phyloP scores from a whole-genome alignment of 2,797 vertebrate species.

The Aldrovandia affinis region DNA sequence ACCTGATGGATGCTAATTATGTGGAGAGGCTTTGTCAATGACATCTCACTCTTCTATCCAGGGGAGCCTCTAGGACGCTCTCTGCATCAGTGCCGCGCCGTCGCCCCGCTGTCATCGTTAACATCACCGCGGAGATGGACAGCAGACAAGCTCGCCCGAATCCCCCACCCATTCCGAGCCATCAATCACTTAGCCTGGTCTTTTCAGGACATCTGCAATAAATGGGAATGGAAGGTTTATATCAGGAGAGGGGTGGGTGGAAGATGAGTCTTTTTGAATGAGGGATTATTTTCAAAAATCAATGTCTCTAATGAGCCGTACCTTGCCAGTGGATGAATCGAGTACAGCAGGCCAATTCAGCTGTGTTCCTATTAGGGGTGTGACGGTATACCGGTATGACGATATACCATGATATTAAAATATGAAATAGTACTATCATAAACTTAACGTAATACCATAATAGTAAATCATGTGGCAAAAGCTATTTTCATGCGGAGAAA shows the following conservation, averaged over 20 bases:
- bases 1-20: slow-evolving; percentile 70
- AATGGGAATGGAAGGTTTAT: slow-evolving; percentile 55
- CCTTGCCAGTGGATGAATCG: background rate
- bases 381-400: too few species aligned
- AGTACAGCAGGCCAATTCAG: background rate
- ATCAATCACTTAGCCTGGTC: slow-evolving; percentile 70
- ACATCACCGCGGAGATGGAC: slow-evolving; percentile 65
- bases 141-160: slow-evolving; percentile 67
- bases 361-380: background rate
- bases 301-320: background rate
- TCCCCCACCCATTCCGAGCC: slow-evolving; percentile 69
- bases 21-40: slow-evolving; percentile 62
- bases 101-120: slow-evolving; percentile 70
- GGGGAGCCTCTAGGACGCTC: slow-evolving; percentile 52
- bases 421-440: too few species aligned
- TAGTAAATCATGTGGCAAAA: too few species aligned
- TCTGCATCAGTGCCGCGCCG: slow-evolving; percentile 65
- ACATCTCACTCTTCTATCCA: slow-evolving; percentile 71
- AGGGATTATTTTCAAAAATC: slow-evolving; percentile 17
- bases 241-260: slow-evolving; percentile 48
- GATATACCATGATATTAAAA: too few species aligned
- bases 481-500: too few species aligned
- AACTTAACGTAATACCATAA: too few species aligned
- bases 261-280: background rate
- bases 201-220: slow-evolving; percentile 55